phyloP scores from a whole-genome alignment of 2,113 vertebrate genomes.

The Nothobranchius kuhntae region DNA sequence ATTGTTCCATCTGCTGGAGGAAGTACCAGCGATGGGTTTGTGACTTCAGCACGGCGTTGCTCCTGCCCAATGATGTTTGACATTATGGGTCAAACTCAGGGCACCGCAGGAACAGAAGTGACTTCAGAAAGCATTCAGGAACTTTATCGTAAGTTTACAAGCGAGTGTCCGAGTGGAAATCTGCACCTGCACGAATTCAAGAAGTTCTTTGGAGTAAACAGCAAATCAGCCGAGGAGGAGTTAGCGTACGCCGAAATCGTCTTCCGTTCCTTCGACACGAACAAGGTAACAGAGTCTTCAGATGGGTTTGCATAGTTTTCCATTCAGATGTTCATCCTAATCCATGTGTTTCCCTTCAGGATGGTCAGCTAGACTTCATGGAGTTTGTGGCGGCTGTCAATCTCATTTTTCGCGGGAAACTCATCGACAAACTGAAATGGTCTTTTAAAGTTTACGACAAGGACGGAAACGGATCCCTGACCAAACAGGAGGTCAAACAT shows the following conservation, averaged over 20 bases:
- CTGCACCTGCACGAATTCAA: slow-evolving; percentile 85
- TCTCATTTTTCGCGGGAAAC: slow-evolving; percentile 83
- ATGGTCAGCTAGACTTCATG: slow-evolving; percentile 85
- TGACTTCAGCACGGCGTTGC: background rate
- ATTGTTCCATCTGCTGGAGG: background rate
- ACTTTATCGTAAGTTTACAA: slow-evolving; percentile 85
- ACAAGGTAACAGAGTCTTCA: slow-evolving; percentile 68
- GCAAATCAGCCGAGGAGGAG: slow-evolving; percentile 76
- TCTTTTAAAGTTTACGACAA: slow-evolving; percentile 88
- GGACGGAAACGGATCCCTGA: slow-evolving; percentile 83
- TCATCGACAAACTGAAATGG: slow-evolving; percentile 85
- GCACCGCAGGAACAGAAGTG: slow-evolving; percentile 70
- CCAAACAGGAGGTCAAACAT: slow-evolving; percentile 75
- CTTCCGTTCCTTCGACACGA: slow-evolving; percentile 84
- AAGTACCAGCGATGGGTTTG: background rate
- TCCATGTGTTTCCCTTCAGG: slow-evolving; percentile 59
- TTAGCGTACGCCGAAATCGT: slow-evolving; percentile 81
- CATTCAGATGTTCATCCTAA: no score
- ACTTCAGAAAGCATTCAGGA: slow-evolving; percentile 81
- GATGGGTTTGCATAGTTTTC: no score
- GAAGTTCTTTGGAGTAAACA: slow-evolving; percentile 80
- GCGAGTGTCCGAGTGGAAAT: slow-evolving; percentile 85
- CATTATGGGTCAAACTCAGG: slow-evolving; percentile 77
- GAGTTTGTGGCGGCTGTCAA: slow-evolving; percentile 86
- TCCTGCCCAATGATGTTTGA: background rate